These are phyloP conservation scores for Strigamia maritima DNA, from an alignment of 2,888 invertebrate genomes.

Conservation along the genomic window DNA sequence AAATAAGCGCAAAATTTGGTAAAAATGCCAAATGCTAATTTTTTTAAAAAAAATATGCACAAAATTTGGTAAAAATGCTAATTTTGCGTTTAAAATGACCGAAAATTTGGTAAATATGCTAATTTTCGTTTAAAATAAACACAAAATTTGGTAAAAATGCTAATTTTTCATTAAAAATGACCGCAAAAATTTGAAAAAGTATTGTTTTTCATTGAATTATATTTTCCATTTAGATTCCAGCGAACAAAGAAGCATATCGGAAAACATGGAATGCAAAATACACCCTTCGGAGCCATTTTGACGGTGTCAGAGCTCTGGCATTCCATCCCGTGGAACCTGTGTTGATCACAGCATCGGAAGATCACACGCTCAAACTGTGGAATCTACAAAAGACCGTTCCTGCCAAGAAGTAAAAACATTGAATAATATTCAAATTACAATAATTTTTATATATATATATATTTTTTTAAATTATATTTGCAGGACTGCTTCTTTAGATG, in stretches of 20 bases:
- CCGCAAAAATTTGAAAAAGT: too few species aligned
- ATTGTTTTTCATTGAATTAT: too few species aligned
- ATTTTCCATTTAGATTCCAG: conserved; percentile 57
- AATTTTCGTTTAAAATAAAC: conserved; percentile 36
- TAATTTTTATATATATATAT: too few species aligned
- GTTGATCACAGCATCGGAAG: conserved; percentile 95
- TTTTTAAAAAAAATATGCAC: too few species aligned
- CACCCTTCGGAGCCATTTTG: conserved; percentile 90
- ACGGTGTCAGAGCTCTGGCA: conserved; percentile 83
- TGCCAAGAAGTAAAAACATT: conserved; percentile 72
- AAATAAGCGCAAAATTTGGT: not conserved
- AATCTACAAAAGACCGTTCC: conserved; percentile 97
- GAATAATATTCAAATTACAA: not conserved
- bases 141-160: not conserved
- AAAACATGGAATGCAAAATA: conserved; percentile 98
- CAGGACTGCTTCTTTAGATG: conserved; percentile 85
- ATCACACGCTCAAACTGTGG: conserved; percentile 98
- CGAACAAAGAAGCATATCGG: conserved; percentile 83
- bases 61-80: too few species aligned
- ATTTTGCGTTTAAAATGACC: too few species aligned
- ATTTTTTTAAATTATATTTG: too few species aligned
- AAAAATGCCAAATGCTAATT: too few species aligned
- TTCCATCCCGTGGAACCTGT: conserved; percentile 96
- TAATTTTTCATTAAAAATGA: too few species aligned
- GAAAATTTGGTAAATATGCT: not conserved